A percentile compares a stretch with the other conserved stretches of the same genome.
phyloP scores from a whole-genome alignment of 1,140 invertebrate genomes.

The Bombus huntii region DNA sequence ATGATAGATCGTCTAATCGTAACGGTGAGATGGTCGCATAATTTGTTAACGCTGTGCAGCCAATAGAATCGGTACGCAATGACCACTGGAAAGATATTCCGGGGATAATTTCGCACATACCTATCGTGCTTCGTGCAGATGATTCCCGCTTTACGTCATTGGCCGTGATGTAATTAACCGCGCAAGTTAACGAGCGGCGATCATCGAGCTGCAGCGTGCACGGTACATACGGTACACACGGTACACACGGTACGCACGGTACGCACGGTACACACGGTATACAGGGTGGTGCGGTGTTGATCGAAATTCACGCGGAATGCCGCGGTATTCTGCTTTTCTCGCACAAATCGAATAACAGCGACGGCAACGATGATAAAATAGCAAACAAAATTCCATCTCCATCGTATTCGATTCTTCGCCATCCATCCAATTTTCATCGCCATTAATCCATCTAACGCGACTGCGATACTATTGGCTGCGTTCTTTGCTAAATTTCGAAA shows the following conservation, averaged over 20 bases:
- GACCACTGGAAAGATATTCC: constrained; percentile 13
- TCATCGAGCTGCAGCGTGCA: constrained; percentile 28
- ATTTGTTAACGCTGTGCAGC: constrained; percentile 30
- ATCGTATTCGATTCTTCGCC: too few species aligned
- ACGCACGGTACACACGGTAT: too few species aligned
- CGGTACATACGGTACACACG: too few species aligned
- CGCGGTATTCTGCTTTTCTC: not conserved
- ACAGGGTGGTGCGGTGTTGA: not conserved
- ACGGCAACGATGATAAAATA: too few species aligned
- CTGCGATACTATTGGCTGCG: too few species aligned
- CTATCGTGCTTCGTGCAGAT: constrained; percentile 49
- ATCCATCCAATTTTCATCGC: too few species aligned
- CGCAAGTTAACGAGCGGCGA: constrained; percentile 51
- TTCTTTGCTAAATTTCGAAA: too few species aligned
- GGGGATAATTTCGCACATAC: constrained; percentile 54
- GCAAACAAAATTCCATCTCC: too few species aligned
- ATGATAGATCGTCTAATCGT: constrained; percentile 37
- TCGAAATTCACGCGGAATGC: constrained; percentile 37
- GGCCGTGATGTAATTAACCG: constrained; percentile 59
- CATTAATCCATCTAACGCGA: too few species aligned
- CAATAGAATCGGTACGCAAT: not conserved
- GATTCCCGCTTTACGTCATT: constrained; percentile 57
- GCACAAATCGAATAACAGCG: too few species aligned
- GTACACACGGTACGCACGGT: too few species aligned
- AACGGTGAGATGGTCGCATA: constrained; percentile 38